Evolutionary conservation across 2,888 invertebrate genomes (phyloP), one percentile per base, ranked within the genome.

Genomic region (Selenia dentaria): DNA sequence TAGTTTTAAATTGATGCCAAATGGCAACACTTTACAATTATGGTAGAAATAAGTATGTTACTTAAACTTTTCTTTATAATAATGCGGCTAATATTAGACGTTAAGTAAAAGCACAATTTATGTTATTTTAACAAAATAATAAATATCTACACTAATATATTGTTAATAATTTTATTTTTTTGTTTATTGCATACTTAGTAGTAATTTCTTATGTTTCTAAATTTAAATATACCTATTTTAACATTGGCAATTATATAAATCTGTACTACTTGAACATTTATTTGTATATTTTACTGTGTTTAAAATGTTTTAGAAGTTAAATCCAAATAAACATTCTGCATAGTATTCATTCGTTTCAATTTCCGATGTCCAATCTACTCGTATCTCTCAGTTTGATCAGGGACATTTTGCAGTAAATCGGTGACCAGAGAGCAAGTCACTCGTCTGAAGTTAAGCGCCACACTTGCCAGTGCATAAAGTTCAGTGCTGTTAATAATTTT

Each of bases 291-390:
- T 83, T 86, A 85, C 83, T 85, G 79, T 86, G 87, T 89, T 88
- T 81, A 81, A 70, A 66, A 85, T 86, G 83, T 88, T 87, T 86
- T 88, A 86, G 85, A 83, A 70, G 82, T 83, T 84, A 70, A 78
- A 83, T 83, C 83, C 85, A 86, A 90, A 89, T 89, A 90, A 89
- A 90, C 89, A 88, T 88, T 88, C 85, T 77, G 81, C 88, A 88
- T 89, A 89, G 88, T 85, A 82, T 22, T 43, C 62, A 67, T 5
- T 39, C 16, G 36, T 49, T 50, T 57, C 40, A 31, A 16, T 38
- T 25, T 14, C n/a, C 25, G n/a, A n/a, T n/a, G n/a, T n/a, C n/a
- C n/a, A n/a, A n/a, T n/a, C n/a, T n/a, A n/a, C n/a, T n/a, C n/a
- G n/a, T n/a, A n/a, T n/a, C n/a, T n/a, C n/a, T n/a, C n/a, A n/a